These are phyloP conservation scores for Odontomyia ornata DNA, from an alignment of 2,888 invertebrate genomes.

Conservation along the genomic window DNA sequence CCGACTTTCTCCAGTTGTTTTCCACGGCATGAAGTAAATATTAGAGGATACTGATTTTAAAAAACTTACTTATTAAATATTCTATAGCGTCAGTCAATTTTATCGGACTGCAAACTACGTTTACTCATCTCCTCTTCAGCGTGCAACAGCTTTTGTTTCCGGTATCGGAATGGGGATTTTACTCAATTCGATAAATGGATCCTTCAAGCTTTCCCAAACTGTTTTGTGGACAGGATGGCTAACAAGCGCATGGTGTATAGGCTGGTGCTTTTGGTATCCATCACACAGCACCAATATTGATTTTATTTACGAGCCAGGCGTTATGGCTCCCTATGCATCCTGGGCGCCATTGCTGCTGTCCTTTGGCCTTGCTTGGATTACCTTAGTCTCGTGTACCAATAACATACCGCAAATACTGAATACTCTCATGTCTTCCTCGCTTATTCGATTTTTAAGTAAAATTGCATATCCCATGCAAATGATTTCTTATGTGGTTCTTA, in stretches of 20 bases:
- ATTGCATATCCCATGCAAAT: conserved; percentile 75
- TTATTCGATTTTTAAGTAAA: conserved; percentile 70
- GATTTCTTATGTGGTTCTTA: conserved; percentile 72
- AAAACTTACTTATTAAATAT: not conserved
- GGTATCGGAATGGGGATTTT: conserved; percentile 72
- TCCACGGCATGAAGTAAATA: conserved; percentile 74
- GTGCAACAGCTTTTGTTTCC: conserved; percentile 73
- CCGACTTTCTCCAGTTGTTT: conserved; percentile 71
- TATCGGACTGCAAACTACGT: conserved; percentile 74
- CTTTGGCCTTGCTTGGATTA: conserved; percentile 71
- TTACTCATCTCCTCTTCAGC: conserved; percentile 70
- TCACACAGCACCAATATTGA: conserved; percentile 68
- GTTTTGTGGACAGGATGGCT: conserved; percentile 56
- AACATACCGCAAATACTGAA: conserved; percentile 1
- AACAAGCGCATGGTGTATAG: conserved; percentile 54
- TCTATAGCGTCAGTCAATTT: conserved; percentile 71
- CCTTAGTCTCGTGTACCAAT: conserved; percentile 63
- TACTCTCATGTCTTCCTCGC: conserved; percentile 66
- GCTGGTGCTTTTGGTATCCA: conserved; percentile 71
- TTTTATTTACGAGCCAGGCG: conserved; percentile 69
- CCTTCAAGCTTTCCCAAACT: conserved; percentile 32
- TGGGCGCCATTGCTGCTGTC: conserved; percentile 72
- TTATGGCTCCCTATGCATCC: conserved; percentile 73
- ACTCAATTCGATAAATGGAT: conserved; percentile 51
- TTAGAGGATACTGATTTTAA: not conserved